These are phyloP conservation scores for Cyclina sinensis DNA, from an alignment of 1,140 invertebrate species.

Conservation along the genomic window DNA sequence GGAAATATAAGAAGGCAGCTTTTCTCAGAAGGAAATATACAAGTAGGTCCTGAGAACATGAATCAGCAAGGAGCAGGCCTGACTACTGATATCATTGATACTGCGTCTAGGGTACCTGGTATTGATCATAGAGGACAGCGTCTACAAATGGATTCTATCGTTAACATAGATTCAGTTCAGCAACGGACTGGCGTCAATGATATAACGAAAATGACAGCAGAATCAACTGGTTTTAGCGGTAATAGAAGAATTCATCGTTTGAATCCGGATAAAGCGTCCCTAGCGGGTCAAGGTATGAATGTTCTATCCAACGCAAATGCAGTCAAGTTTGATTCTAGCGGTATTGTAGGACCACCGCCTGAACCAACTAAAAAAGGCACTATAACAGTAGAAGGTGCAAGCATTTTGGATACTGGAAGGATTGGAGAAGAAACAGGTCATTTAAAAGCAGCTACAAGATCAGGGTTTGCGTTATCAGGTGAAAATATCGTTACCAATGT, in stretches of 20 bases:
- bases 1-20: neutral
- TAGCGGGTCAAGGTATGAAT: too few species aligned
- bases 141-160: neutral
- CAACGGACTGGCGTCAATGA: neutral
- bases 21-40: neutral
- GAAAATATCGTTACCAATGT: neutral
- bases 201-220: too few species aligned
- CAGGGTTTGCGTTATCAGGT: neutral
- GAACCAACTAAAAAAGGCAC: neutral
- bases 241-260: too few species aligned
- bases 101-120: neutral
- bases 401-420: neutral
- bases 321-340: too few species aligned
- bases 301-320: too few species aligned
- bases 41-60: neutral
- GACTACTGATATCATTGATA: neutral
- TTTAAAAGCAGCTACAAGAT: conserved; percentile 4
- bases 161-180: neutral
- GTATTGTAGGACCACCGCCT: neutral
- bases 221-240: too few species aligned
- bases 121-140: neutral
- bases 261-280: too few species aligned
- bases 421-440: neutral
- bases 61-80: neutral
- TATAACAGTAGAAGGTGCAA: neutral